Evolutionary conservation across 2,113 vertebrate species (phyloP), one percentile per base, ranked within the genome.

Genomic region (Chauna torquata): DNA sequence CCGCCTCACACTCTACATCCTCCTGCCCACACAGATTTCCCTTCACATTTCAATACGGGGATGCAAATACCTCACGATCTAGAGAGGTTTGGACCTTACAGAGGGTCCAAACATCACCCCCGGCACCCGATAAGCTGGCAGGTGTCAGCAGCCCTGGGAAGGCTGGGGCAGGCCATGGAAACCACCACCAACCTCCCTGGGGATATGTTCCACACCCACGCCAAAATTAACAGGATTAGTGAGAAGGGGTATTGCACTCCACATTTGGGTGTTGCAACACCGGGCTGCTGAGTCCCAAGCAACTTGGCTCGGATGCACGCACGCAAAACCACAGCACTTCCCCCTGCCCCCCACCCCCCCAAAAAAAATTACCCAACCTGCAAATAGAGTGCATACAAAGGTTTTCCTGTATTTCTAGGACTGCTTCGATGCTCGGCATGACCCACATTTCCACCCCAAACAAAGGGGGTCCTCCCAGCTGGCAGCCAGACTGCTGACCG

Each of bases 281-380:
- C 1, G 7, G n/a, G 17, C 52, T 32, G 34, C 74, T 65, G 10
- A 45, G 34, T 16, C 75, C 36, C 6, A 11, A 20, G 34, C 22
- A 4, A 14, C 20, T 44, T 42, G 1, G 1, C 34, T 40, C 1
- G 3, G 44, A 52, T 11, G 12, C 24, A 10, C 8, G 4, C 13
- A 24, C 1, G 1, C 1, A 1, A 50, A 44, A 69, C 32, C 44
- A 4, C 57, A 25, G 44, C 3, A 1, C 25, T 38, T 32, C 23
- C 16, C 22, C 38, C 25, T 38, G 27, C 23, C 16, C 22, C 38
- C 16, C 4, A 24, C 16, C 17, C 24, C 49, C 20, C 47, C 8
- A 0, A 14, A 16, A 71, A 55, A 15, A 38, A 28, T 34, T 16
- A 30, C 40, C 22, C 16, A 7, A 4, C 6, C 42, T 32, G 16